Evolutionary conservation across 2,797 vertebrate genomes (phyloP).

Genomic region (Serranus cabrilla): DNA sequence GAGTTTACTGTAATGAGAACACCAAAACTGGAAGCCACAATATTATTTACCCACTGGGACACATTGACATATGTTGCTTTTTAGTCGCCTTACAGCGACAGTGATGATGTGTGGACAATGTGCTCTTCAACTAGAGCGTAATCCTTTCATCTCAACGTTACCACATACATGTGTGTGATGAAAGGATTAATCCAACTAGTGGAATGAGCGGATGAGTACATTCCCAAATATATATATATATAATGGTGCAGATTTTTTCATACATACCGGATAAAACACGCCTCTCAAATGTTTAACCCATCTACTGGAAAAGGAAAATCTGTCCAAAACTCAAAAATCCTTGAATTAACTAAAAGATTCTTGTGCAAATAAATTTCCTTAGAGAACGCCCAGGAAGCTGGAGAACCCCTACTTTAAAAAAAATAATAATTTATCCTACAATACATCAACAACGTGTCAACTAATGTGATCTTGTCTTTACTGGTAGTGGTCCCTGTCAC

Average conservation of each 20-base stretch:
- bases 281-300: neutral
- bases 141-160: constrained; percentile 1
- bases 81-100: neutral
- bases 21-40: neutral
- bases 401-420: neutral
- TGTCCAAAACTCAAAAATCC: constrained; percentile 10
- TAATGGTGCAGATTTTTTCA: neutral
- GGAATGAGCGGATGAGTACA: neutral
- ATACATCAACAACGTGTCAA: neutral
- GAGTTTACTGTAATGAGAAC: neutral
- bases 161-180: neutral
- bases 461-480: neutral
- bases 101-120: constrained; percentile 9
- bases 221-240: neutral
- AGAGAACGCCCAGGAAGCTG: neutral
- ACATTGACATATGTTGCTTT: neutral
- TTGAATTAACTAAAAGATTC: neutral
- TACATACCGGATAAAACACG: neutral
- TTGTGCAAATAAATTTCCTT: neutral
- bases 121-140: neutral
- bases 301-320: neutral
- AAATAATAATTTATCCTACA: neutral
- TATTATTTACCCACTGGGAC: neutral
- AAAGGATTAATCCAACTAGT: constrained; percentile 5
- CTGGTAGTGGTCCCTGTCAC: neutral